phyloP scores from a whole-genome alignment of 2,113 vertebrate species.

The Mustela nigripes region DNA sequence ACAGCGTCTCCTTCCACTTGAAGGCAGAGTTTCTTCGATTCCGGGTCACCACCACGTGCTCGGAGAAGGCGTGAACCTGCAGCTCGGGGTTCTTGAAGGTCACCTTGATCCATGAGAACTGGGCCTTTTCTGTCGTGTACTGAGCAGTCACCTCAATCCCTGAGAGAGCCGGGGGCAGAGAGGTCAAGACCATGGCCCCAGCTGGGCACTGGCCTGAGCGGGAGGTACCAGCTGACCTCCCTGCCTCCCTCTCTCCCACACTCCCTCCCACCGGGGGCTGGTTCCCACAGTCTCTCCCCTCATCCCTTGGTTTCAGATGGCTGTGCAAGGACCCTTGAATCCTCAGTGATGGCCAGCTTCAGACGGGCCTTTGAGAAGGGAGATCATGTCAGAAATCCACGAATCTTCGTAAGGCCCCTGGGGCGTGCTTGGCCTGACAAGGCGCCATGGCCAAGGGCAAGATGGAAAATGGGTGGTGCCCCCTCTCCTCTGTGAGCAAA shows the following conservation, averaged over 20 bases:
- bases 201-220: neutral
- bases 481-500: neutral
- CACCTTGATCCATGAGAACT: slow-evolving; percentile 82
- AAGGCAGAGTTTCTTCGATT: slow-evolving; percentile 2
- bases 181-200: neutral
- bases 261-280: neutral
- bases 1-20: slow-evolving; percentile 72
- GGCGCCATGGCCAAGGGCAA: neutral
- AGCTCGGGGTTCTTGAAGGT: slow-evolving; percentile 50
- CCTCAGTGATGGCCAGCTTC: neutral
- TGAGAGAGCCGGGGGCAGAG: slow-evolving; percentile 51
- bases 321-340: neutral
- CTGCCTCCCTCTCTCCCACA: neutral
- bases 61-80: slow-evolving; percentile 36
- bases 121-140: slow-evolving; percentile 33
- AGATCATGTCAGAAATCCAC: neutral
- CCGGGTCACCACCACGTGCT: slow-evolving; percentile 63
- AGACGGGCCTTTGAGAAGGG: neutral
- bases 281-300: neutral
- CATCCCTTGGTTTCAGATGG: neutral
- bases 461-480: neutral
- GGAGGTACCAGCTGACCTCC: neutral
- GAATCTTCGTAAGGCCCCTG: neutral
- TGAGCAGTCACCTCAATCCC: slow-evolving; percentile 82
- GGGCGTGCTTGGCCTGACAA: fast-evolving